Conservation (phyloP, 2,113 vertebrate genomes). For the Psilopsiagon aurifrons region DNA sequence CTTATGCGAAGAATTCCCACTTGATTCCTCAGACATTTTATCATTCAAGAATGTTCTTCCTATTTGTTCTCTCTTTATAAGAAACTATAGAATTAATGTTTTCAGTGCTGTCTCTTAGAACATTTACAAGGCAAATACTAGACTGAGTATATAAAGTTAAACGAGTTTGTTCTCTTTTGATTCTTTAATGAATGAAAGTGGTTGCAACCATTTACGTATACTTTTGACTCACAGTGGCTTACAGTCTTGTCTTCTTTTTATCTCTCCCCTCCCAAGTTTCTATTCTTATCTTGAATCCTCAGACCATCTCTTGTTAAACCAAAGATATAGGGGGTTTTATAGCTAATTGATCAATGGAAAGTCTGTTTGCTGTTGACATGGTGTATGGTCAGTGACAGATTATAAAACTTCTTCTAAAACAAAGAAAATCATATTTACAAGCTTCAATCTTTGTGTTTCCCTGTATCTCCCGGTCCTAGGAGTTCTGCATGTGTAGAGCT, state of each 20-base stretch:
- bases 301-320: not conserved
- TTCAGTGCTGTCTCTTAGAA: not conserved
- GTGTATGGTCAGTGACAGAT: not conserved
- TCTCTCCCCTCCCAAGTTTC: not conserved
- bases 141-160: slow-evolving; percentile 1
- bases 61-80: not conserved
- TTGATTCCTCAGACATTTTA: not conserved
- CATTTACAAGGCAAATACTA: not conserved
- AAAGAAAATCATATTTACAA: not conserved
- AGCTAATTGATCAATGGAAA: not conserved
- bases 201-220: not conserved
- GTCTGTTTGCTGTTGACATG: not conserved
- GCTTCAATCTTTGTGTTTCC: not conserved
- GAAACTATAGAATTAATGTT: slow-evolving; percentile 7
- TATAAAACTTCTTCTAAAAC: not conserved
- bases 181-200: not conserved
- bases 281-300: not conserved
- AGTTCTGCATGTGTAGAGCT: not conserved
- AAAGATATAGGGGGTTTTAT: not conserved
- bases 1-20: slow-evolving; percentile 34
- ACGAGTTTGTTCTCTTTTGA: not conserved
- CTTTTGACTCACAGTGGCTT: not conserved
- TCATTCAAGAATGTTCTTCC: not conserved
- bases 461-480: not conserved
- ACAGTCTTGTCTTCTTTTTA: not conserved